Evolutionary conservation across 2,888 invertebrate genomes (phyloP).

Genomic region (Agonum fuliginosum): DNA sequence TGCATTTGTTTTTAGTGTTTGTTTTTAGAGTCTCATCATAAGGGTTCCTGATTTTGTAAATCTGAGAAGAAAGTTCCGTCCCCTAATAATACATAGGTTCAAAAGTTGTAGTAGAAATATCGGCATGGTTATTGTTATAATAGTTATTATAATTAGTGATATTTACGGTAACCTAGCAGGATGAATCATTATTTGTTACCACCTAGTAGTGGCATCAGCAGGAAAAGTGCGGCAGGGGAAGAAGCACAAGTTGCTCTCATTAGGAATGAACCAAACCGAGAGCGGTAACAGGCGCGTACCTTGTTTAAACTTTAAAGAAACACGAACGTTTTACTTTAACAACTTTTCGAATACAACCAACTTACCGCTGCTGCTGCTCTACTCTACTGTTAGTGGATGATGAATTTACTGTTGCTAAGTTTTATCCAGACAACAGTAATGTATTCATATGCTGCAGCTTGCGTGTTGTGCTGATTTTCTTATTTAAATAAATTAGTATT

Average conservation of each 20-base stretch:
- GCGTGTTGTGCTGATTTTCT: constrained; percentile 10
- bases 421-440: neutral
- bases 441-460: constrained; percentile 21
- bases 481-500: constrained; percentile 36
- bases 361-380: neutral
- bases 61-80: too few relatives aligned
- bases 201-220: too few relatives aligned
- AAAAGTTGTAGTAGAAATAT: too few relatives aligned
- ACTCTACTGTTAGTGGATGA: neutral
- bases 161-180: neutral
- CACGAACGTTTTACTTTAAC: constrained; percentile 40
- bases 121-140: too few relatives aligned
- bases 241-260: constrained; percentile 19
- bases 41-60: too few relatives aligned
- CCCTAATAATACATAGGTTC: too few relatives aligned
- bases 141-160: too few relatives aligned
- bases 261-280: constrained; percentile 4
- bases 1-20: too few relatives aligned
- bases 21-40: too few relatives aligned
- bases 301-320: constrained; percentile 44
- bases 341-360: constrained; percentile 37
- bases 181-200: neutral
- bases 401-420: constrained; percentile 2
- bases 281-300: constrained; percentile 23
- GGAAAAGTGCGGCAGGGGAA: neutral